Evolutionary conservation across 2,888 invertebrate species (phyloP), one percentile per base, ranked within the genome.

Genomic region (Octodonta nipae): DNA sequence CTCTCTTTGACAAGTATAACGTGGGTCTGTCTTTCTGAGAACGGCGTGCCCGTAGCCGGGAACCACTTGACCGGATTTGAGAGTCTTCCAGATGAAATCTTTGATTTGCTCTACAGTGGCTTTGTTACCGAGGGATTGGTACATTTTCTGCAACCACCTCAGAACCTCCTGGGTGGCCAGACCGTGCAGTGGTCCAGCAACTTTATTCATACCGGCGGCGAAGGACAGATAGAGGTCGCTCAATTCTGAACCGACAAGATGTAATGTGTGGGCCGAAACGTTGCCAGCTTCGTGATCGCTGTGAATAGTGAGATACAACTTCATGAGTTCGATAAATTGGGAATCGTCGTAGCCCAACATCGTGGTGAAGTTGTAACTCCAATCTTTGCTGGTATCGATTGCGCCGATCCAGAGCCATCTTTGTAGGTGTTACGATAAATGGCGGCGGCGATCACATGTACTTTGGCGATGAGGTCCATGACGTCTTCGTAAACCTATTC

Each of bases 31-130:
- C 66, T 92, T 92, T 50, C 93, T 75, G 43, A 93, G 73, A 1
- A 95, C 93, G 46, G 93, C 93, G 60, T 93, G 93, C 15, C 93
- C 93, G 57, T 91, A 93, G 28, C 93, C 93, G 31, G 93, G 93
- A 26, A 95, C 86, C n/a, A 93, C 93, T 64, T 89, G 89, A 42
- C 92, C 92, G 38, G 83, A 79, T 67, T 92, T 91, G 34, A 93
- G 71, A 2, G 93, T 95, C 64, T 89, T 92, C 89, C 91, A 89
- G 57, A 98, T 87, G 68, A 92, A 96, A 31, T 95, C 91, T 62
- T 88, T 89, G 33, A 99, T 70, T 50, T 89, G 75, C 0, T 93
- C 85, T 60, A 95, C 91, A 10, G 84, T 78, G 41, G 84, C 80
- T 54, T 76, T 78, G 50, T 83, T 79, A 32, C 88, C 88, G 30